phyloP scores from a whole-genome alignment of 2,113 vertebrate genomes.

The Ptychochromis oligacanthus region DNA sequence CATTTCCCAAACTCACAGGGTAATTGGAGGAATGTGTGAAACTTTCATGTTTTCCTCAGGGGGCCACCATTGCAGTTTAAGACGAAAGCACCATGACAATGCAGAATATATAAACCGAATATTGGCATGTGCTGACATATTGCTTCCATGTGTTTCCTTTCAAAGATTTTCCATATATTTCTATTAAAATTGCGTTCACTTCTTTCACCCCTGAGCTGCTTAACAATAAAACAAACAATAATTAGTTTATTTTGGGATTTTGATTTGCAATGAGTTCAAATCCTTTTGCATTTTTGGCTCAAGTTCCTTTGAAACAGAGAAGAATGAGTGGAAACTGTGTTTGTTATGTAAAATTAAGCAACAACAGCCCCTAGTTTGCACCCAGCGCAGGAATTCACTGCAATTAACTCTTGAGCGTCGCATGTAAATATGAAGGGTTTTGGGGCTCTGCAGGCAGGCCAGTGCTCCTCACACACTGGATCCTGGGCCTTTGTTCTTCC shows the following conservation, averaged over 20 bases:
- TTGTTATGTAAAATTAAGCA: conserved; percentile 73
- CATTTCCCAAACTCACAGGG: conserved; percentile 18
- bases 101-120: conserved; percentile 15
- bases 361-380: conserved; percentile 69
- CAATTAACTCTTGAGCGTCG: conserved; percentile 77
- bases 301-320: conserved; percentile 26
- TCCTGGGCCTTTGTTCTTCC: conserved; percentile 71
- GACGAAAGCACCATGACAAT: conserved; percentile 8
- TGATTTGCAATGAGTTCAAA: background rate
- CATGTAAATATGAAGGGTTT: conserved; percentile 79
- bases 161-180: background rate
- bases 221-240: background rate
- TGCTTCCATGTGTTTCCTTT: conserved; percentile 1
- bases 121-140: background rate
- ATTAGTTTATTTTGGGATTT: background rate
- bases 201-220: background rate
- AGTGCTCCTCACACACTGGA: conserved; percentile 46
- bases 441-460: conserved; percentile 57
- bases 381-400: conserved; percentile 75
- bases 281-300: conserved; percentile 15
- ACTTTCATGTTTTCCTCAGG: conserved; percentile 24
- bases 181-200: background rate
- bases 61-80: conserved; percentile 17
- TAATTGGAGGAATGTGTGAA: conserved; percentile 57
- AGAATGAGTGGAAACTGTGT: conserved; percentile 46